Conservation (phyloP, 2,797 vertebrate genomes). For the Eospalax fontanierii region DNA sequence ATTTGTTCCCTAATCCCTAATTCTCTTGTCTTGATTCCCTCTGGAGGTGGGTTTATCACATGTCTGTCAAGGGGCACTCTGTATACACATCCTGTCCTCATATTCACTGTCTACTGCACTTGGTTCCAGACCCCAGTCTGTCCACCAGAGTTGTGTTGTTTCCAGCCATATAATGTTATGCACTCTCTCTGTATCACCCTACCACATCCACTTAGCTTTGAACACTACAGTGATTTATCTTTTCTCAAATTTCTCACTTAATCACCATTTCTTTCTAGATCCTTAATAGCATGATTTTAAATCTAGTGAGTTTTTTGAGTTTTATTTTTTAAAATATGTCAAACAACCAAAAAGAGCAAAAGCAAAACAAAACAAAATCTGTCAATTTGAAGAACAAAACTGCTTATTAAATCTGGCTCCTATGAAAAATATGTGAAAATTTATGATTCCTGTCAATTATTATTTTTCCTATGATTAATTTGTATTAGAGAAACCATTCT, state of each 20-base stretch:
- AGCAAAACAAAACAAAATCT: too few relatives aligned
- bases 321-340: background rate
- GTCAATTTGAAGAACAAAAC: background rate
- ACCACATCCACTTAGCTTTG: background rate
- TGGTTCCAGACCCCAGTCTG: background rate
- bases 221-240: background rate
- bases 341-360: too few relatives aligned
- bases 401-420: background rate
- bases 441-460: too few relatives aligned
- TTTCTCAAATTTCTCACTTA: background rate
- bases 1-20: background rate
- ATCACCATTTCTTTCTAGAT: background rate
- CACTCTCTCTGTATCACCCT: background rate
- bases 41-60: background rate
- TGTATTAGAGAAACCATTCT: background rate
- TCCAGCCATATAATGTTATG: background rate
- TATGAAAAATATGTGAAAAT: background rate
- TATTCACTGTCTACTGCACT: too few relatives aligned
- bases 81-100: fast-evolving
- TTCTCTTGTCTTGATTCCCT: background rate
- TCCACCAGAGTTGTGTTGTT: too few relatives aligned
- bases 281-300: background rate
- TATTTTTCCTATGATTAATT: background rate
- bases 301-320: background rate
- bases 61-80: background rate